Conservation (phyloP, 2,113 vertebrate genomes). For the Nothoprocta perdicaria region DNA sequence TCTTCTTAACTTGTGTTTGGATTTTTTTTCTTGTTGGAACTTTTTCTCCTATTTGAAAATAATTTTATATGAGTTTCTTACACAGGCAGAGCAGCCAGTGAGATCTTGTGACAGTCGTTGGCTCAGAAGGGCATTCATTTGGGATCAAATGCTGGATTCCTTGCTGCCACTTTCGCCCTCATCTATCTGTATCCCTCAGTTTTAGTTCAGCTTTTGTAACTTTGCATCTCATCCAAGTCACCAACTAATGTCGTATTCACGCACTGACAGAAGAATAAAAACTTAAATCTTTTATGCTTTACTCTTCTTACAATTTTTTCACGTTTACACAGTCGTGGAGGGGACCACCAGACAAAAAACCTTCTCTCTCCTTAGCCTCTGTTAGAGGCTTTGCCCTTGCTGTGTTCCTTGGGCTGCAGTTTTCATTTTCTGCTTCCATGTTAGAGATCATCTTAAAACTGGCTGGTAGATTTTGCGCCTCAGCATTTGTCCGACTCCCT, state of each 20-base stretch:
- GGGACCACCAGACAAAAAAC: background rate
- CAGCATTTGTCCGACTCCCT: accelerated
- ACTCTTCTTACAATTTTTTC: background rate
- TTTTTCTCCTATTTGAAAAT: background rate
- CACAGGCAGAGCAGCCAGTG: background rate
- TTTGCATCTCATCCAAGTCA: background rate
- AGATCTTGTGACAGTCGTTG: background rate
- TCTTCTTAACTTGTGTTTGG: background rate
- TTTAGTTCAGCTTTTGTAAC: background rate
- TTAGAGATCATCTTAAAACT: background rate
- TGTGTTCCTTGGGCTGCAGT: accelerated
- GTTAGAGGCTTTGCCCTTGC: background rate
- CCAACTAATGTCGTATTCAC: accelerated
- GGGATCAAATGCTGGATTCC: background rate
- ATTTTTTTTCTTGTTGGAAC: background rate
- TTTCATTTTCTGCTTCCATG: accelerated
- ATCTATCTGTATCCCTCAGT: background rate
- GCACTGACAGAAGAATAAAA: background rate
- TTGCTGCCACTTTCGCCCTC: background rate
- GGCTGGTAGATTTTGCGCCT: accelerated
- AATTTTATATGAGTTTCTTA: background rate
- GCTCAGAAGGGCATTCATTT: background rate
- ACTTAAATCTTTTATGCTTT: accelerated
- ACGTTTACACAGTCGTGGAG: background rate
- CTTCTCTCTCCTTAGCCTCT: background rate